phyloP scores from a whole-genome alignment of 2,888 invertebrate species.

The Melanargia galathea region DNA sequence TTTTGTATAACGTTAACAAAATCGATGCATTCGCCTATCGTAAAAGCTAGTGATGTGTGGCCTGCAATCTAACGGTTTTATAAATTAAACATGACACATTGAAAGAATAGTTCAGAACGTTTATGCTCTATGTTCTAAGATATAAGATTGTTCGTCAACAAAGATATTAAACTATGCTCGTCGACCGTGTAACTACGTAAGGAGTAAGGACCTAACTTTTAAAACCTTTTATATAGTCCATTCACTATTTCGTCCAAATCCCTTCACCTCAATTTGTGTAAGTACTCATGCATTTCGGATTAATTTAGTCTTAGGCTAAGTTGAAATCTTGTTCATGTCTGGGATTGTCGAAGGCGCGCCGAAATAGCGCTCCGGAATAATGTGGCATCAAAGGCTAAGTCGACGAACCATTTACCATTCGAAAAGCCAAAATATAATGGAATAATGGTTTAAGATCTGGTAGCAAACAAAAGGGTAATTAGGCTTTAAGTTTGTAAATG shows the following conservation, averaged over 20 bases:
- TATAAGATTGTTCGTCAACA: not conserved
- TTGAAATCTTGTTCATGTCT: slow-evolving; percentile 12
- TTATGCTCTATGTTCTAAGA: not conserved
- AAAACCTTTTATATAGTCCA: not conserved
- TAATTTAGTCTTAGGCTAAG: slow-evolving; percentile 17
- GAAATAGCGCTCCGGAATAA: slow-evolving; percentile 2
- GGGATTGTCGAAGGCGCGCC: not conserved
- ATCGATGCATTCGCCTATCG: slow-evolving; percentile 3
- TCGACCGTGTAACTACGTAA: too few relatives aligned
- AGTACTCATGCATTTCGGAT: slow-evolving; percentile 15
- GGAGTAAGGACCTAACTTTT: too few relatives aligned
- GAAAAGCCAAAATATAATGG: slow-evolving; percentile 6
- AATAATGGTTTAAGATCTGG: not conserved
- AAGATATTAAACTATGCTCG: too few relatives aligned
- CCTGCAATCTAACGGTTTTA: not conserved
- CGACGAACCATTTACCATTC: not conserved
- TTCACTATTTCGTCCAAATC: not conserved
- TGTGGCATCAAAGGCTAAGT: slow-evolving; percentile 2
- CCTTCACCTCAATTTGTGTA: slow-evolving; percentile 8
- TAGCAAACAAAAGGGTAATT: too few relatives aligned
- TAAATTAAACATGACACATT: not conserved
- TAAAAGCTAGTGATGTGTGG: slow-evolving; percentile 10
- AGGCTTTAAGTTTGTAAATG: not conserved
- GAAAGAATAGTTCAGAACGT: not conserved
- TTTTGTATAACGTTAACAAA: slow-evolving; percentile 19